These are phyloP conservation scores for Trilocha varians DNA, from an alignment of 2,888 invertebrate genomes.

Conservation along the genomic window DNA sequence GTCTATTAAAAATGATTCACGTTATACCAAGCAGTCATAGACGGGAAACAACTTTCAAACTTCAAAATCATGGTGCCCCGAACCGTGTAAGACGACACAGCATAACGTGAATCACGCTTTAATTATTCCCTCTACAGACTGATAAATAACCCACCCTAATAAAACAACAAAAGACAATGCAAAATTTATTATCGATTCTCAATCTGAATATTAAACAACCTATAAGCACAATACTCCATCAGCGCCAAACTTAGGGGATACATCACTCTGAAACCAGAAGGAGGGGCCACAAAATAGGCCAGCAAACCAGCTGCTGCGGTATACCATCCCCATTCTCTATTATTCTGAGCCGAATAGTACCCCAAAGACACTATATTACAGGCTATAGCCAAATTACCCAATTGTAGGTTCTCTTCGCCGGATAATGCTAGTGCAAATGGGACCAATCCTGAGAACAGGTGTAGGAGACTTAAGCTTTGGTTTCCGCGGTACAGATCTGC, in stretches of 20 bases:
- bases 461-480: slow-evolving; percentile 27
- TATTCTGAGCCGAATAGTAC: slow-evolving; percentile 31
- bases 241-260: slow-evolving; percentile 44
- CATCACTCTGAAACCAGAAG: slow-evolving; percentile 26
- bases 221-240: slow-evolving; percentile 49
- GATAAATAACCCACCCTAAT: neutral
- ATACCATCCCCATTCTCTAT: slow-evolving; percentile 46
- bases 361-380: slow-evolving; percentile 43
- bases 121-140: neutral
- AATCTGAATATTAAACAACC: slow-evolving; percentile 26
- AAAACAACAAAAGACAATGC: neutral
- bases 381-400: slow-evolving; percentile 42
- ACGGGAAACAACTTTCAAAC: no score
- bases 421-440: slow-evolving; percentile 43
- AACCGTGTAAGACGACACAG: slow-evolving; percentile 1
- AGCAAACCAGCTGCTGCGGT: slow-evolving; percentile 41
- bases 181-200: slow-evolving; percentile 3
- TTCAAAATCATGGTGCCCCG: no score
- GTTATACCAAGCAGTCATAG: no score
- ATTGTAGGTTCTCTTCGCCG: slow-evolving; percentile 32
- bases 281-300: slow-evolving; percentile 37
- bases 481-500: slow-evolving; percentile 42
- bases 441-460: slow-evolving; percentile 45
- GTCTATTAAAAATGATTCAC: no score
- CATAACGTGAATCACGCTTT: neutral